Percentiles rank a stretch among this genome's conserved stretches.
Conservation (phyloP, 2,797 vertebrate genomes). For the Macropus fuliginosus region DNA sequence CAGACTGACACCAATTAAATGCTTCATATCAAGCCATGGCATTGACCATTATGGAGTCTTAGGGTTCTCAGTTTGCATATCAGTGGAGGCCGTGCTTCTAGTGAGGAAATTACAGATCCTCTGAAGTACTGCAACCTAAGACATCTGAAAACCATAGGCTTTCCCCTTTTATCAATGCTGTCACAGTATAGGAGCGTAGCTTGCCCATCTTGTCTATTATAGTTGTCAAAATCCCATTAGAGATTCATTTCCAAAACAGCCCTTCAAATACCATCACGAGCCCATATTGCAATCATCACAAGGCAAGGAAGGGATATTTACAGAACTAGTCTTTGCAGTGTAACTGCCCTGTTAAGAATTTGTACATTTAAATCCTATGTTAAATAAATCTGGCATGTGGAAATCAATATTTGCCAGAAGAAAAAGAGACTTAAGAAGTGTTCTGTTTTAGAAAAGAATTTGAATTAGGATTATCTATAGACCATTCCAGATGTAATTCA, state of each 20-base stretch:
- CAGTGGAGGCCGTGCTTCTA: neutral
- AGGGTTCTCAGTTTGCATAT: neutral
- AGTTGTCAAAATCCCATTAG: neutral
- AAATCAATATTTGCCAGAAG: neutral
- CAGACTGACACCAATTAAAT: neutral
- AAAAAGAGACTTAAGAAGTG: neutral
- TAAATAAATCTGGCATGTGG: neutral
- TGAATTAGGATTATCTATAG: neutral
- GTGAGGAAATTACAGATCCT: neutral
- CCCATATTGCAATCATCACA: neutral
- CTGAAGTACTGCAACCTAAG: neutral
- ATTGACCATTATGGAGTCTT: neutral
- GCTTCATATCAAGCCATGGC: neutral
- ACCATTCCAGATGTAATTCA: neutral
- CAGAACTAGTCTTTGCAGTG: neutral
- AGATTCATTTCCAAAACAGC: neutral
- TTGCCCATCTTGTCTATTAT: neutral
- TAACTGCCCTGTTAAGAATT: neutral
- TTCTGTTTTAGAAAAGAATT: neutral
- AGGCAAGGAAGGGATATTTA: neutral
- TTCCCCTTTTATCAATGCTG: neutral
- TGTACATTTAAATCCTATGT: neutral
- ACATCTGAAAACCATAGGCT: neutral
- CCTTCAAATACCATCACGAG: neutral
- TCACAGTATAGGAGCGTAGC: neutral